phyloP scores from a whole-genome alignment of 2,113 vertebrate species.

The Heptranchias perlo region DNA sequence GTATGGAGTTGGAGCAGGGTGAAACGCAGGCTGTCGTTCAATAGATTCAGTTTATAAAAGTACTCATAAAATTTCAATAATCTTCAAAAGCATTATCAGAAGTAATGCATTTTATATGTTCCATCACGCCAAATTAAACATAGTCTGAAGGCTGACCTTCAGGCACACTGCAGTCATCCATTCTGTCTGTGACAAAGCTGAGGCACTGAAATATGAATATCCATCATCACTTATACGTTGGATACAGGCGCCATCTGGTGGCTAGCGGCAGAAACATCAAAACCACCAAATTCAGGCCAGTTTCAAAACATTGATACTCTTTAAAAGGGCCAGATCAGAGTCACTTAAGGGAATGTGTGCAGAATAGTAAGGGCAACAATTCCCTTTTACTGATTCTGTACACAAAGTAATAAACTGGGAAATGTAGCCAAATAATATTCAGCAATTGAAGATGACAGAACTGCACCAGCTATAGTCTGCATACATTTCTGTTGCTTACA shows the following conservation, averaged over 20 bases:
- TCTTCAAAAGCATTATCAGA: background rate
- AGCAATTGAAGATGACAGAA: background rate
- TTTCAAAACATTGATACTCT: background rate
- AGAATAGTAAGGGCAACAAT: background rate
- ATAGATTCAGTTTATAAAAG: background rate
- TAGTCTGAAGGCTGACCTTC: background rate
- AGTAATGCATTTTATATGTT: background rate
- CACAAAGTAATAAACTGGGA: background rate
- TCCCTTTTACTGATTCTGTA: background rate
- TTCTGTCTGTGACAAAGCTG: background rate
- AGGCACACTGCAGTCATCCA: background rate
- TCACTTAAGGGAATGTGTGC: background rate
- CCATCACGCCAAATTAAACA: background rate
- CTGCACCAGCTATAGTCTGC: background rate
- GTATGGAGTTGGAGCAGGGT: background rate
- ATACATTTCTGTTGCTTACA: background rate
- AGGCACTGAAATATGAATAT: background rate
- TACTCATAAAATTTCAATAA: background rate
- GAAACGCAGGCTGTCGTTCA: background rate
- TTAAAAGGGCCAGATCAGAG: background rate
- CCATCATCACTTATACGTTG: background rate
- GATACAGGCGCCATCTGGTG: conserved; percentile 2
- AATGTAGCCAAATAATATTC: background rate
- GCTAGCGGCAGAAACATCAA: background rate
- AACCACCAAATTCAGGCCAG: background rate